phyloP scores from a whole-genome alignment of 1,140 invertebrate species.

The Oreohelix idahoensis region DNA sequence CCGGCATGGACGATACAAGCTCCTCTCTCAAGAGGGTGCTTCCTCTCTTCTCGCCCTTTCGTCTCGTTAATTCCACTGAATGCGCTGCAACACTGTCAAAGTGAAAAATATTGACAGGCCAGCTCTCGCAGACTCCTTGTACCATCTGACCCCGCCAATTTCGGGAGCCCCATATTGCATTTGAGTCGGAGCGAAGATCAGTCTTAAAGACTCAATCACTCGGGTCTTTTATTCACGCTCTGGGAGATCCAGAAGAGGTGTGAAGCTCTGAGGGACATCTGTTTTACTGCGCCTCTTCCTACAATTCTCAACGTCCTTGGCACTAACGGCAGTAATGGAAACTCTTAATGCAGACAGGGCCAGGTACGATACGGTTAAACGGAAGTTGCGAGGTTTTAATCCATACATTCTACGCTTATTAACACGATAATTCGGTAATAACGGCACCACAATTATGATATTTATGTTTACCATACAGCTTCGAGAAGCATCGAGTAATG shows the following conservation, averaged over 20 bases:
- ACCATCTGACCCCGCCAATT: not conserved
- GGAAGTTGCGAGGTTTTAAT: no score
- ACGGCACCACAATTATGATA: no score
- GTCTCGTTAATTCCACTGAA: constrained; percentile 25
- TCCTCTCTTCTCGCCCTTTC: not conserved
- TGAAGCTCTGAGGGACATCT: not conserved
- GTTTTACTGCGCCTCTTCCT: not conserved
- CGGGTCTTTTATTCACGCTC: constrained; percentile 2
- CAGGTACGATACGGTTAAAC: no score
- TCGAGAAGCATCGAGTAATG: no score
- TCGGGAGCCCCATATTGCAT: not conserved
- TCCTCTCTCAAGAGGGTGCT: constrained; percentile 4
- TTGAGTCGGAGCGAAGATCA: not conserved
- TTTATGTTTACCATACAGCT: no score
- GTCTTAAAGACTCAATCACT: not conserved
- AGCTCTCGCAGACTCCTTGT: not conserved
- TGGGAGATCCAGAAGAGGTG: not conserved
- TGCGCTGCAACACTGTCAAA: not conserved
- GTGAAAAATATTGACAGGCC: constrained; percentile 18
- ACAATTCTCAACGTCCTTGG: not conserved
- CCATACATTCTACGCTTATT: no score
- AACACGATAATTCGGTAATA: no score
- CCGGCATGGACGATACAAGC: not conserved
- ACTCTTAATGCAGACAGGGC: no score
- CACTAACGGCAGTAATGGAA: not conserved